These are phyloP conservation scores for Drosophila orosa DNA, from an alignment of 1,140 invertebrate genomes.

Conservation along the genomic window DNA sequence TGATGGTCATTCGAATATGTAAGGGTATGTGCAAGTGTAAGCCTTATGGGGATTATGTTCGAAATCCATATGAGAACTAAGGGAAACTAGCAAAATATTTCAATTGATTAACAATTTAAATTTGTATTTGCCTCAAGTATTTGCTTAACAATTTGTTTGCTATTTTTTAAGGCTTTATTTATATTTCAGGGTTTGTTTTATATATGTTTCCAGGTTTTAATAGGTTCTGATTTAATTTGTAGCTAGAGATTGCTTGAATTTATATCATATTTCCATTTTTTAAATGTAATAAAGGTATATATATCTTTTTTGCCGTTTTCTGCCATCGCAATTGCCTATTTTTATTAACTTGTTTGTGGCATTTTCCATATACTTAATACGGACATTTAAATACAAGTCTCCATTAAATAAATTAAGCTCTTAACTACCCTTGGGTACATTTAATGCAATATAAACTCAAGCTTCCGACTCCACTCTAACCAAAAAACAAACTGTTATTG, in stretches of 20 bases:
- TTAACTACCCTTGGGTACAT: background rate
- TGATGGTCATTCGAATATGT: conserved; percentile 19
- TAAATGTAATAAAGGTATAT: no score
- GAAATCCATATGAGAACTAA: background rate
- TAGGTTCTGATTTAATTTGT: background rate
- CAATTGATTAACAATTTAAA: conserved; percentile 1
- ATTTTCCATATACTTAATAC: background rate
- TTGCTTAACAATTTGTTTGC: background rate
- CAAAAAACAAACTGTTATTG: conserved; percentile 4
- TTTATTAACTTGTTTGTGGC: background rate
- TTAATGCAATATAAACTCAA: background rate
- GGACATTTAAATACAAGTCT: background rate
- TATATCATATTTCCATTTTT: no score
- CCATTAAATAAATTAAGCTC: background rate
- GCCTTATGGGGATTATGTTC: conserved; percentile 16
- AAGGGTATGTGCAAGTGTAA: conserved; percentile 19
- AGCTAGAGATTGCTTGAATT: no score
- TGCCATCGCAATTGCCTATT: background rate
- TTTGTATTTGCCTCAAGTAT: no score
- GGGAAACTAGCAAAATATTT: background rate
- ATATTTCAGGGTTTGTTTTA: no score
- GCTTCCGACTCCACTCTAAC: background rate
- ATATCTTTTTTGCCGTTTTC: no score
- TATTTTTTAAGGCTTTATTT: background rate
- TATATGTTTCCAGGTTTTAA: background rate